Percentiles rank a stretch among this genome's conserved stretches.
Evolutionary conservation across 1,140 invertebrate genomes (phyloP).

Genomic region (Grapholita molesta): DNA sequence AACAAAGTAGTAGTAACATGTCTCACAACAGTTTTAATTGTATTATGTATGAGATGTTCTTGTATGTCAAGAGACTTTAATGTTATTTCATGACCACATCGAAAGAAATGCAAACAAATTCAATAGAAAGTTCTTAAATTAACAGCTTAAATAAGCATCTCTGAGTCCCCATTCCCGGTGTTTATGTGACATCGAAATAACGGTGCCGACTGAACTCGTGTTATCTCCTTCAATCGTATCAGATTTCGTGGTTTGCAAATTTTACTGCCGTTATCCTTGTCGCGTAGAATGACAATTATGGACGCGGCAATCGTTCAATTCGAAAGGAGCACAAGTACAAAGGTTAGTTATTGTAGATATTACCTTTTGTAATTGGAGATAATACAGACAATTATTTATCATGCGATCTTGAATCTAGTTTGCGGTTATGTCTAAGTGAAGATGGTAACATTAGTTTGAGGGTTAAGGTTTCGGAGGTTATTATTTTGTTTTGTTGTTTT

Average conservation of each 20-base stretch:
- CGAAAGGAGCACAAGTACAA: neutral
- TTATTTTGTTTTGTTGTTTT: neutral
- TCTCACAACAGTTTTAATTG: too few relatives aligned
- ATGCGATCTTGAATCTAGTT: neutral
- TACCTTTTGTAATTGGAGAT: neutral
- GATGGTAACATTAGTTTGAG: neutral
- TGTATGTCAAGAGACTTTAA: too few relatives aligned
- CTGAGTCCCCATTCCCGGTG: neutral
- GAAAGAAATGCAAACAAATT: too few relatives aligned
- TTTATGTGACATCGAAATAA: neutral
- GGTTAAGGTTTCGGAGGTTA: neutral
- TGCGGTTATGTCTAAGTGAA: neutral
- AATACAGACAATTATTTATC: neutral
- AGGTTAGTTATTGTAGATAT: neutral
- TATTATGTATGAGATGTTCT: too few relatives aligned
- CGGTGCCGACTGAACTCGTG: neutral
- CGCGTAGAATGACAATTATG: constrained; percentile 18
- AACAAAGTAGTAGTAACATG: too few relatives aligned
- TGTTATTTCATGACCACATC: too few relatives aligned
- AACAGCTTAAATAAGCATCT: neutral
- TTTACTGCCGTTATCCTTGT: constrained; percentile 26
- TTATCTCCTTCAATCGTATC: constrained; percentile 40
- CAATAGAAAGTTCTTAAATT: neutral
- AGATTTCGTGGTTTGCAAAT: constrained; percentile 41
- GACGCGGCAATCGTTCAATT: neutral